These are phyloP conservation scores for Druceiella hillmani DNA, from an alignment of 2,888 invertebrate genomes.

Conservation along the genomic window DNA sequence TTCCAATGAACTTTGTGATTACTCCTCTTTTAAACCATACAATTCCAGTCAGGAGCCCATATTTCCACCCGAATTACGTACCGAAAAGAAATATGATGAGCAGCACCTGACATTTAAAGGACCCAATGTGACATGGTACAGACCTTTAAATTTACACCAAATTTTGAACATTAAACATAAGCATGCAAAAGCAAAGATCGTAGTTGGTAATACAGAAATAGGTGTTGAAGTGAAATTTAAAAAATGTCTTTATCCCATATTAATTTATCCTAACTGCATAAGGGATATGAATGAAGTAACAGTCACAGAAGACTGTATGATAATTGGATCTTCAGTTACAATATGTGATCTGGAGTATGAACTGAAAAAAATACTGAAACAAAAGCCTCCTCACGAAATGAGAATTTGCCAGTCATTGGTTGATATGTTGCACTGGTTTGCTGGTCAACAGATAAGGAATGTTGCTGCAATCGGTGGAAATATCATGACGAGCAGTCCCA, in stretches of 20 bases:
- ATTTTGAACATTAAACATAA: slow-evolving; percentile 60
- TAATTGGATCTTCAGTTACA: slow-evolving; percentile 80
- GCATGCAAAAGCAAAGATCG: slow-evolving; percentile 64
- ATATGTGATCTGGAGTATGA: slow-evolving; percentile 68
- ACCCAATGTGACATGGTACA: slow-evolving; percentile 60
- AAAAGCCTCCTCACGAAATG: slow-evolving; percentile 54
- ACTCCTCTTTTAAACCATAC: slow-evolving; percentile 60
- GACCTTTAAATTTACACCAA: slow-evolving; percentile 57
- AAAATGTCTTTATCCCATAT: slow-evolving; percentile 65
- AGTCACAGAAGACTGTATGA: slow-evolving; percentile 54
- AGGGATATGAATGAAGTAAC: slow-evolving; percentile 66
- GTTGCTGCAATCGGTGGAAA: slow-evolving; percentile 93
- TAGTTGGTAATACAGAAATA: slow-evolving; percentile 80
- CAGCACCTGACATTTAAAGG: slow-evolving; percentile 48
- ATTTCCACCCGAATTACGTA: slow-evolving; percentile 77
- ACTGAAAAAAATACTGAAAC: slow-evolving; percentile 55
- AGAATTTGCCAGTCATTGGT: slow-evolving; percentile 64
- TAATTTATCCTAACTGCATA: slow-evolving; percentile 81
- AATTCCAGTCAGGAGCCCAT: slow-evolving; percentile 76
- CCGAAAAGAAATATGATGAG: slow-evolving; percentile 53
- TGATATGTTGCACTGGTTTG: slow-evolving; percentile 91
- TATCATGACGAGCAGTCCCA: slow-evolving; percentile 94
- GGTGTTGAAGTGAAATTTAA: slow-evolving; percentile 83
- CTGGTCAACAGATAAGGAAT: slow-evolving; percentile 92
- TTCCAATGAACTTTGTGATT: slow-evolving; percentile 47